Conservation (phyloP, 2,797 vertebrate species). For the Tokudaia muenninki region DNA sequence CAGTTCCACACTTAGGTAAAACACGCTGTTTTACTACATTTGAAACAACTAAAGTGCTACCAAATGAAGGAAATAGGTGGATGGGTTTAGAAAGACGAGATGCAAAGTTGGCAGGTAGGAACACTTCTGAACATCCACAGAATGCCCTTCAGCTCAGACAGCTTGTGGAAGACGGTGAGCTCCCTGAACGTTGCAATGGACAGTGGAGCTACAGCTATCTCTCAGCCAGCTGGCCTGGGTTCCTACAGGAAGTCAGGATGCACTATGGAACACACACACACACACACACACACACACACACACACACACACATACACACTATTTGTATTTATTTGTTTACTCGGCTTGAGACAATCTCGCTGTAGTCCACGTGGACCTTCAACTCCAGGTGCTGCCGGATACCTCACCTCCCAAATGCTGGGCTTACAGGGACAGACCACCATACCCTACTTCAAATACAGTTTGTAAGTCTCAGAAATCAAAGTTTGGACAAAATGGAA, state of each 20-base stretch:
- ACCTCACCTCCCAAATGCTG: neutral
- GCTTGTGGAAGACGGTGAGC: neutral
- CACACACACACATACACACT: neutral
- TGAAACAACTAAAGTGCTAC: constrained; percentile 36
- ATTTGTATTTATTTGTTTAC: neutral
- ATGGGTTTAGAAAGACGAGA: constrained; percentile 5
- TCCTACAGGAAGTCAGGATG: neutral
- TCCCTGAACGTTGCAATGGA: neutral
- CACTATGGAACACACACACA: neutral
- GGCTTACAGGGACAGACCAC: too few relatives aligned
- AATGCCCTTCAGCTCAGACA: constrained; percentile 3
- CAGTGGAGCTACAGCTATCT: neutral
- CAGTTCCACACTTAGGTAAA: constrained; percentile 44
- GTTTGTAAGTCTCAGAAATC: constrained; percentile 14
- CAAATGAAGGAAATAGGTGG: neutral
- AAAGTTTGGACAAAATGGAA: neutral
- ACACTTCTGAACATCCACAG: neutral
- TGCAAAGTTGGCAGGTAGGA: neutral
- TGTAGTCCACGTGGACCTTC: neutral
- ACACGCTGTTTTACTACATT: neutral
- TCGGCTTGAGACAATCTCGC: neutral
- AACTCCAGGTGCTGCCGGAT: neutral
- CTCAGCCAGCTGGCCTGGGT: neutral
- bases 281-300: too few relatives aligned
- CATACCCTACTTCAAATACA: neutral